Evolutionary conservation across 2,113 vertebrate genomes (phyloP).

Genomic region (Bufo gargarizans): DNA sequence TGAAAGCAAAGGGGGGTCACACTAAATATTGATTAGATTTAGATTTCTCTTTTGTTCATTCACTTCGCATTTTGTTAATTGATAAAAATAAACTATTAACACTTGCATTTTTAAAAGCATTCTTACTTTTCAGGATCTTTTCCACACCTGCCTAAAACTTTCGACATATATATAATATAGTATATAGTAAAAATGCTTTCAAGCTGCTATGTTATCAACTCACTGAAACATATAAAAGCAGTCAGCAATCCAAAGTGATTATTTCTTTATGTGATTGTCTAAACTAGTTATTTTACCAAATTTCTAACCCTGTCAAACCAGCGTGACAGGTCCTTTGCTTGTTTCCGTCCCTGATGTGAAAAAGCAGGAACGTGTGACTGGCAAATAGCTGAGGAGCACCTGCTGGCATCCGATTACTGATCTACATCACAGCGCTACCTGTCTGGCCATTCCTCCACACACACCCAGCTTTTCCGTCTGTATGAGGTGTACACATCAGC

Average conservation of each 20-base stretch:
- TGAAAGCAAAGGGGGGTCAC: too few species aligned
- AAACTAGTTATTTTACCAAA: neutral
- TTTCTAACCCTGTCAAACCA: neutral
- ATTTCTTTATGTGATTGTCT: neutral
- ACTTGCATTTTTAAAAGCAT: too few species aligned
- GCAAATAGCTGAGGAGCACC: constrained; percentile 2
- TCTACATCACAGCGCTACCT: neutral
- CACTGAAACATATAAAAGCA: neutral
- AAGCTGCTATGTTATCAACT: neutral
- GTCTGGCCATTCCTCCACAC: constrained; percentile 34
- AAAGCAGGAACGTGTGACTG: constrained; percentile 12
- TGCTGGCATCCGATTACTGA: neutral
- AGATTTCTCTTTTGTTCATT: too few species aligned
- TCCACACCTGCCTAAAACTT: too few species aligned
- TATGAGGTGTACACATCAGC: constrained; percentile 9
- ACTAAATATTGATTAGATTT: too few species aligned
- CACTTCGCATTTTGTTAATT: too few species aligned
- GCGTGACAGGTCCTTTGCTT: constrained; percentile 6
- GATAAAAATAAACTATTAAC: too few species aligned
- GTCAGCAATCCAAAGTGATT: neutral
- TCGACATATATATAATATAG: too few species aligned
- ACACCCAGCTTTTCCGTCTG: constrained; percentile 10
- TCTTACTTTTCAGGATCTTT: too few species aligned
- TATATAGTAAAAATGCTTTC: neutral
- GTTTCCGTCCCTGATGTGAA: constrained; percentile 21